Evolutionary conservation across 1,140 invertebrate species (phyloP), one percentile per base, ranked within the genome.

Genomic region (Rhynchophorus ferrugineus): DNA sequence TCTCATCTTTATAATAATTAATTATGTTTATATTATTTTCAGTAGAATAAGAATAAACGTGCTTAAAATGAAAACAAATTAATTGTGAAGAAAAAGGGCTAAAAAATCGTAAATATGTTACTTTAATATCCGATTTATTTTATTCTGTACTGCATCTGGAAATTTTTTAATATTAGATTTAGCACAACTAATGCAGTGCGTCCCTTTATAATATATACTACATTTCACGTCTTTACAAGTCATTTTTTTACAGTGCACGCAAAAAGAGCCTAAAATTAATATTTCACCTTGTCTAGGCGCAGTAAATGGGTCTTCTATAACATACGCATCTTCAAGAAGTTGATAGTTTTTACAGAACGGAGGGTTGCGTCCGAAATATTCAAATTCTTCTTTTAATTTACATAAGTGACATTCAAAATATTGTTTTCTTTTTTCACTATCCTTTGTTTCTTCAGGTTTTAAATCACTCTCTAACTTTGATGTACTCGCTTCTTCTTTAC

Each of bases 241-340:
- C 50, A 73, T 47, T 57, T 78, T 78, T 7, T 71, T 62, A 72
- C 89, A 93, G 1, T 75, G 59, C 35, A 68, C 66, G 70, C 89
- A 93, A 62, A 87, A 76, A 18, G 77, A 73, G n/a, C 89, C 89
- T 5, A 91, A 59, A 1, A 87, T 72, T 18, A 88, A 65, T 62
- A 87, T 78, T 69, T 87, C 79, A 21, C 78, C 79, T 65, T 75
- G 80, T 53, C 77, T 76, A 13, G 78, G 75, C 1, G 80, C 70
- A 62, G 78, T 78, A 63, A 91, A 92, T 2, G 89, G 89, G 74
- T 92, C 88, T 63, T 84, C 83, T 77, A 89, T 86, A 0, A 90
- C 68, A 68, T 85, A 93, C 53, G 78, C 81, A 8, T 87, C 78
- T 52, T 65, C 61, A 6, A 83, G 66, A 29, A 76, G 63, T 48